Conservation (phyloP, 1,140 invertebrate species). For the Linepithema humile region DNA sequence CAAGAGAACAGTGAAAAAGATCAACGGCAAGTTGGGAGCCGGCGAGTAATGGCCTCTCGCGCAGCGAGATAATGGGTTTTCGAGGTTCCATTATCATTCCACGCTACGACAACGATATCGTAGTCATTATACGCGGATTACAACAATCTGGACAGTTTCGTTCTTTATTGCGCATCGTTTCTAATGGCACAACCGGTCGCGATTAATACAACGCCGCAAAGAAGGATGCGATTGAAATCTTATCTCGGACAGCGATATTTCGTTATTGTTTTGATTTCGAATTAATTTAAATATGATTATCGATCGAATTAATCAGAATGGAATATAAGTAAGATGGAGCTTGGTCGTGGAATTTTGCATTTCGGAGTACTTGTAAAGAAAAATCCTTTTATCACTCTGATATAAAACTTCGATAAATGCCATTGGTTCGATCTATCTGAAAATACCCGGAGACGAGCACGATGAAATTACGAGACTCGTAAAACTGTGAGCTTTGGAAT, state of each 20-base stretch:
- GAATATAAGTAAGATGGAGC: no score
- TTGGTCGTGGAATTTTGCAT: background rate
- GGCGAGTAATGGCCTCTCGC: slow-evolving; percentile 44
- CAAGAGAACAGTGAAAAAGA: slow-evolving; percentile 3
- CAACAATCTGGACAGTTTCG: background rate
- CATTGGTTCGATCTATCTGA: background rate
- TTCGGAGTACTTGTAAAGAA: background rate
- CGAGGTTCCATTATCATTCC: slow-evolving; percentile 52
- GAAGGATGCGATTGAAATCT: background rate
- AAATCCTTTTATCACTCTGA: background rate
- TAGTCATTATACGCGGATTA: slow-evolving; percentile 39
- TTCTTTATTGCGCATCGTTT: background rate
- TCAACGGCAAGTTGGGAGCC: background rate
- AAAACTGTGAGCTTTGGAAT: background rate
- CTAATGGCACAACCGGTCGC: background rate
- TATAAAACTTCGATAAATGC: background rate
- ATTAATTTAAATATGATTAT: no score
- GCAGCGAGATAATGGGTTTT: slow-evolving; percentile 50
- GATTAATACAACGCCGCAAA: background rate
- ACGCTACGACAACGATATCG: background rate
- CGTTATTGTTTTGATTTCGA: background rate
- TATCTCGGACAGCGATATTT: background rate
- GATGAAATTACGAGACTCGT: background rate
- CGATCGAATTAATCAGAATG: no score
- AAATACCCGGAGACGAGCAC: background rate